Base-by-base conservation (phyloP, 2,888 invertebrate species). In the Amaurobius ferox region DNA sequence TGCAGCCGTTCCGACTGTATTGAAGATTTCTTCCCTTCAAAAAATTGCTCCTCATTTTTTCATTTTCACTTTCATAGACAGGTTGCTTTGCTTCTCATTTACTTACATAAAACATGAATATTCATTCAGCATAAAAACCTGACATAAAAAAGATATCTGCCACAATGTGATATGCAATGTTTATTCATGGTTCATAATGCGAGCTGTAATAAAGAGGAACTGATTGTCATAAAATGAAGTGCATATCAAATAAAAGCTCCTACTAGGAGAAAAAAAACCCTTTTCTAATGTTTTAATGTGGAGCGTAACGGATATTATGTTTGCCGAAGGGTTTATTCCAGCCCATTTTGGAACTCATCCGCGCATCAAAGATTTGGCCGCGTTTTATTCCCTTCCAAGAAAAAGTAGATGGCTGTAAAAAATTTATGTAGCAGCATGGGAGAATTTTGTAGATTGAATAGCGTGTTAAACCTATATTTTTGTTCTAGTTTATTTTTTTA, bases 231-330 rank as follows among this genome's bases (percentile, higher is more conserved):
- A 16, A 28, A 23, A 9, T 40, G 16, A 13, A 16, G 64, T 16
- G 5, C 16, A n/a, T 29, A 6, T 23, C 16, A 64, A 30, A 64
- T 64, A 30, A 64, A 64, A 64, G 64, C 23, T 7, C 9, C 23
- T n/a, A n/a, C n/a, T n/a, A 26, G 28, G 40, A 19, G 26, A 71
- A 39, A 32, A n/a, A n/a, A n/a, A n/a, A n/a, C n/a, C n/a, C 77
- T 55, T 68, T 67, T 76, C 76, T 55, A 39, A 3, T 35, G 9
- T 35, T 39, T n/a, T 70, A 80, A 80, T 80, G 29, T 80, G 80
- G 74, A 80, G 80, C 80, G 80, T 66, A 80, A 80, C 74, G 74
- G n/a, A 39, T 44, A 30, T 40, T 64, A 5, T 28, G 32, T 55
- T 66, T 30, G 79, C 72, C 66, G 55, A 23, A 64, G 79, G 80